phyloP scores from a whole-genome alignment of 2,797 vertebrate genomes.

The Neosilurus mollespiculum region DNA sequence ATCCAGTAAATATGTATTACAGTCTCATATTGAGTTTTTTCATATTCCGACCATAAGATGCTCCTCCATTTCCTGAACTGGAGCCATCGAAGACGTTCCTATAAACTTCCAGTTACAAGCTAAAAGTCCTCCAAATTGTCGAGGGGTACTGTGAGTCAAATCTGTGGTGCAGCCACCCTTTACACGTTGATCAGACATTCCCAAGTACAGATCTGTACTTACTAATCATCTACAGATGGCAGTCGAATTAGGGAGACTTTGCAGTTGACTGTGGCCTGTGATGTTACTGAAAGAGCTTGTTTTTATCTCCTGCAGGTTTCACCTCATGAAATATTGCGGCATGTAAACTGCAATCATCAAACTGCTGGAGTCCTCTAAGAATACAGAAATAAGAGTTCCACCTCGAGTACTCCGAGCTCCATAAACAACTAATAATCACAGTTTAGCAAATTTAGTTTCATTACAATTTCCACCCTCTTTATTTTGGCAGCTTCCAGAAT shows the following conservation, averaged over 20 bases:
- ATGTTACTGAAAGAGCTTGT: slow-evolving; percentile 12
- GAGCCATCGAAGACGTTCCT: slow-evolving; percentile 64
- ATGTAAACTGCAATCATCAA: slow-evolving; percentile 72
- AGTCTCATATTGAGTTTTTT: neutral
- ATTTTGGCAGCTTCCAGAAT: neutral
- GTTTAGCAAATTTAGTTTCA: neutral
- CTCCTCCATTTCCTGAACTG: slow-evolving; percentile 72
- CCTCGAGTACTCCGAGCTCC: neutral
- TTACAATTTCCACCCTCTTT: neutral
- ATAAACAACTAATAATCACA: no score
- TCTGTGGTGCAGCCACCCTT: neutral
- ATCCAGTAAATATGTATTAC: neutral
- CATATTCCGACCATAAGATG: slow-evolving; percentile 57
- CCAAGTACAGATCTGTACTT: slow-evolving; percentile 39
- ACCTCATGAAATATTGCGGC: slow-evolving; percentile 75
- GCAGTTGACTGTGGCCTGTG: neutral
- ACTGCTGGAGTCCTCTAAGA: slow-evolving; percentile 64
- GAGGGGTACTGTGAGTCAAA: slow-evolving; percentile 68
- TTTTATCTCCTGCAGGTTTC: slow-evolving; percentile 62
- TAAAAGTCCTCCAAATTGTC: slow-evolving; percentile 67
- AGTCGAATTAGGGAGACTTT: neutral
- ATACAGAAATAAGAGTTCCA: slow-evolving; percentile 62
- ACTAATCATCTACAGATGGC: neutral
- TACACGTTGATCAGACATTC: neutral
- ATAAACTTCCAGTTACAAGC: slow-evolving; percentile 64